Evolutionary conservation across 2,113 vertebrate species (phyloP).

Genomic region (Ammodramus savannarum): DNA sequence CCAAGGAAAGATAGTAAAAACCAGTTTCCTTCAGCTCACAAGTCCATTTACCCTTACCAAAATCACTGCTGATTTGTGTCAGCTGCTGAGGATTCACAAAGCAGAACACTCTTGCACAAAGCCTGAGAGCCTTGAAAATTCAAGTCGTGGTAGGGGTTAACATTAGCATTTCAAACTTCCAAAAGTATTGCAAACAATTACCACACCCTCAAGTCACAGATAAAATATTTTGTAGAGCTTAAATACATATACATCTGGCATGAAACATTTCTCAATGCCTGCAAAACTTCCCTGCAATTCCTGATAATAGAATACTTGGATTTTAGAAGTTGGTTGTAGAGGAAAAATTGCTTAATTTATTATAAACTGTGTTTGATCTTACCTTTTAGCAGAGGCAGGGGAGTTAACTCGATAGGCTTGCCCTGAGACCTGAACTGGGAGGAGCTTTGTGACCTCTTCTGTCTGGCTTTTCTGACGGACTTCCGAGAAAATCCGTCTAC

Average conservation of each 20-base stretch:
- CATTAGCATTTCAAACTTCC: neutral
- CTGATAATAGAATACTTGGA: neutral
- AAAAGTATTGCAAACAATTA: conserved; percentile 34
- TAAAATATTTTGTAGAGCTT: conserved; percentile 3
- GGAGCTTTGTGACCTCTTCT: conserved; percentile 99
- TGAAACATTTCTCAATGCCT: neutral
- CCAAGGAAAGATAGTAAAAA: neutral
- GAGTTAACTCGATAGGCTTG: conserved; percentile 98
- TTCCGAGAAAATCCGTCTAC: conserved; percentile 99
- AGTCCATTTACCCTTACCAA: neutral
- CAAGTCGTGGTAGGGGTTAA: neutral
- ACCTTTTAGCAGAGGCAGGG: conserved; percentile 98
- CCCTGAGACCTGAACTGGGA: conserved; percentile 99
- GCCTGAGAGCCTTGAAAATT: neutral
- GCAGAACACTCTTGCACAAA: neutral
- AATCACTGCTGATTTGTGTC: neutral
- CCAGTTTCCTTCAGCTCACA: neutral
- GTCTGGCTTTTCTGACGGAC: conserved; percentile 99
- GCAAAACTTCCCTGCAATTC: neutral
- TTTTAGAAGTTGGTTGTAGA: neutral
- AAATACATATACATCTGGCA: neutral
- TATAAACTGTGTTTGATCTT: conserved; percentile 62
- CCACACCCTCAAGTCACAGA: conserved; percentile 15
- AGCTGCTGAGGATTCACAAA: neutral
- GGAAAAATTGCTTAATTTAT: neutral